These are phyloP conservation scores for Phylloscopus trochilus DNA, from an alignment of 2,113 vertebrate species.

Conservation along the genomic window DNA sequence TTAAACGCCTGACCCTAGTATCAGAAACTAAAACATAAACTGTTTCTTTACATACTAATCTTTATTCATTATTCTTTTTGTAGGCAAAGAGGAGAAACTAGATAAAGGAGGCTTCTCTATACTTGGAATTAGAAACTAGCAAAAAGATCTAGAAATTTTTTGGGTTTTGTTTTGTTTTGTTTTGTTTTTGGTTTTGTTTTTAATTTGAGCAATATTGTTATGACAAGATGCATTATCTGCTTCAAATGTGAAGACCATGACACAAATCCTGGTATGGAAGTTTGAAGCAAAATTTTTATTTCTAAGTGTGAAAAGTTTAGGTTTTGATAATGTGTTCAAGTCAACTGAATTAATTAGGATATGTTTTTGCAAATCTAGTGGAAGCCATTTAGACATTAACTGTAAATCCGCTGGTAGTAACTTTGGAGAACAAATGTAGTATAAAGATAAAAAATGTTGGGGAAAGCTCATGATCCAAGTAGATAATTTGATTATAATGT, in stretches of 20 bases:
- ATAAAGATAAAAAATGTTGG: not conserved
- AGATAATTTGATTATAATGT: not conserved
- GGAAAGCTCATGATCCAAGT: not conserved
- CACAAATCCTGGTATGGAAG: not conserved
- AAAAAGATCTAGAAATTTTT: not conserved
- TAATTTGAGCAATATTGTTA: not conserved
- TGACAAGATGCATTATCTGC: not conserved
- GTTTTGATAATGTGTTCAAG: not conserved
- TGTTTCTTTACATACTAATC: not conserved
- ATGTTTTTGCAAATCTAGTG: not conserved
- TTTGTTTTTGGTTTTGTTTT: not conserved
- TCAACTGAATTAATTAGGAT: not conserved
- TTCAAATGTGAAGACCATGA: not conserved
- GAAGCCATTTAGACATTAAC: not conserved
- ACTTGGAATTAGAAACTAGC: not conserved
- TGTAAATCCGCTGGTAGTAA: not conserved
- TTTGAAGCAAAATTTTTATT: not conserved
- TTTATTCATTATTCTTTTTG: not conserved
- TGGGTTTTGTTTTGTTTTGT: not conserved
- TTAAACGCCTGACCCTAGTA: not conserved
- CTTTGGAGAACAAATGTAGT: not conserved
- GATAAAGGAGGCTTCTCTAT: not conserved
- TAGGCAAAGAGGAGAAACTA: not conserved
- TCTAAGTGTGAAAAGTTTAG: not conserved
- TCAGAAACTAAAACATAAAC: not conserved